Base-by-base conservation (phyloP, 2,888 invertebrate species). In the Acleris literana region DNA sequence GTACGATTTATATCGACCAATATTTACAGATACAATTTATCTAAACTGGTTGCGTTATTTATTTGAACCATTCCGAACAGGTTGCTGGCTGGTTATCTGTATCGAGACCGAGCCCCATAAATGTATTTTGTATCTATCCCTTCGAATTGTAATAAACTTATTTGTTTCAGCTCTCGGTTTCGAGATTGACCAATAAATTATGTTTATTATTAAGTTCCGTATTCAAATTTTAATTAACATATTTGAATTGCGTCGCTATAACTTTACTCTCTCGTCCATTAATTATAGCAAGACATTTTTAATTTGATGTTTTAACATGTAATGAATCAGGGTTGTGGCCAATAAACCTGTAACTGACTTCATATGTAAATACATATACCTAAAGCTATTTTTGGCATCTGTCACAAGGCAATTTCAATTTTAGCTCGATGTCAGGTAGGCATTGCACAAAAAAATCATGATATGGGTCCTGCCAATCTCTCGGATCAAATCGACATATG, bases 21-120 rank as follows among this genome's bases (percentile, higher is more conserved):
- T 88, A 90, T 86, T 90, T 88, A 87, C 87, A 84, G 87, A 88
- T 86, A 84, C 79, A 81, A 84, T 87, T 86, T 89, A 90, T 92
- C 88, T 87, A 83, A 88, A 90, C 88, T 79, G 83, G 87, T 85
- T 82, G 79, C 74, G 82, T 85, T 88, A 88, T 90, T 88, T 88
- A 88, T 90, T 88, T 83, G 83, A 81, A 83, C 80, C 82, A 85
- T 84, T 86, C 76, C 76, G 75, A 90, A 87, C 91, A 87, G 90
- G 90, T 90, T 90, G 84, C 83, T 76, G 78, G 82, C 77, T 80
- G 82, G 79, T 83, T 88, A 87, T 87, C 88, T 79, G 77, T 79
- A 81, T 82, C 79, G 80, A 79, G 83, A 78, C 80, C 82, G 81
- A 84, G 82, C 83, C 75, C 86, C 80, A 89, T 88, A 88, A 90